phyloP scores from a whole-genome alignment of 2,113 vertebrate genomes.

The Paratilapia polleni region DNA sequence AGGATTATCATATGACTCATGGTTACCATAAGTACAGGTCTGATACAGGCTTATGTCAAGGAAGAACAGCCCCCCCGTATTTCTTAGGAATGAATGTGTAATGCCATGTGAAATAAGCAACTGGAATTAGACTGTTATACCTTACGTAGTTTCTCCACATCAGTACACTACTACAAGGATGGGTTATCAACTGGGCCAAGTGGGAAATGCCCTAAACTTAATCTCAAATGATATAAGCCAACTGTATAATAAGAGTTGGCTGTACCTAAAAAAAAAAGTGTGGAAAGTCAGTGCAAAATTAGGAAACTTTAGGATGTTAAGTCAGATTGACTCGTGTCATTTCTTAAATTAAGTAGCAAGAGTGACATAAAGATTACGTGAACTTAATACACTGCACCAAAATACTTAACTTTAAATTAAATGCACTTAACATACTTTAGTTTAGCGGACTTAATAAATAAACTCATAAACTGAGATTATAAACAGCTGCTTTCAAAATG shows the following conservation, averaged over 20 bases:
- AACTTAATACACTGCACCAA: no score
- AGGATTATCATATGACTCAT: slow-evolving; percentile 59
- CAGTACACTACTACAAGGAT: no score
- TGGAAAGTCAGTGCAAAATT: background rate
- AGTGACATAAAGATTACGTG: no score
- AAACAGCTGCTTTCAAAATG: no score
- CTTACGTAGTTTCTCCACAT: background rate
- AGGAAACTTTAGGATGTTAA: no score
- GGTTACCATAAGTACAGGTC: background rate
- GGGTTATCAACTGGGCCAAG: no score
- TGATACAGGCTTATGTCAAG: slow-evolving; percentile 11
- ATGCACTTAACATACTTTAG: no score
- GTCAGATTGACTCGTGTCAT: no score
- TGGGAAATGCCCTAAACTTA: background rate
- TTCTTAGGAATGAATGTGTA: slow-evolving; percentile 9
- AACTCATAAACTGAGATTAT: no score
- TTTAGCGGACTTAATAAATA: no score
- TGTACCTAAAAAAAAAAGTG: background rate
- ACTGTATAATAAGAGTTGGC: background rate
- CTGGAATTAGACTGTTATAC: background rate
- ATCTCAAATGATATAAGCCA: background rate
- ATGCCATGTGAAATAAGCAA: background rate
- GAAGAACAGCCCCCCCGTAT: background rate
- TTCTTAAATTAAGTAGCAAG: no score
- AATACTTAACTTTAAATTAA: no score